phyloP scores from a whole-genome alignment of 2,113 vertebrate species.

The Nibea albiflora region DNA sequence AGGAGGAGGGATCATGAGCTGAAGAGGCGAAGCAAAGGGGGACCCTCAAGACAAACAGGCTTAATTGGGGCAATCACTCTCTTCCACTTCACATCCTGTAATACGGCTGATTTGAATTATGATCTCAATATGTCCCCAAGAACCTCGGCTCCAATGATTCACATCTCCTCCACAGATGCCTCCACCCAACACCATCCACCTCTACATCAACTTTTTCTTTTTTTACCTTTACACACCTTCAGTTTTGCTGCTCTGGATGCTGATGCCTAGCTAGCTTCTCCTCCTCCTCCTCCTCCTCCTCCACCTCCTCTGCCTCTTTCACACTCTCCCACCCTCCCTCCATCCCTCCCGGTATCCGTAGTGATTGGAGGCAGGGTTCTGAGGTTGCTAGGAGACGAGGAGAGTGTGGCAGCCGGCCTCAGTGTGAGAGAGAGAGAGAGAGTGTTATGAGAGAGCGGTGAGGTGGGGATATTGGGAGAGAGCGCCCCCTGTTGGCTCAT shows the following conservation, averaged over 20 bases:
- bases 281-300: conserved; percentile 3
- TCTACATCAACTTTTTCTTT: conserved; percentile 14
- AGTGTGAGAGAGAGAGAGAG: conserved; percentile 26
- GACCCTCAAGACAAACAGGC: conserved; percentile 62
- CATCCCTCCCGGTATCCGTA: conserved; percentile 78
- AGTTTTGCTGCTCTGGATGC: conserved; percentile 49
- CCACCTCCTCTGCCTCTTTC: conserved; percentile 35
- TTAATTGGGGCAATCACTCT: conserved; percentile 65
- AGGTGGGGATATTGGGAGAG: conserved; percentile 57
- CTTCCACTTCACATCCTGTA: conserved; percentile 49
- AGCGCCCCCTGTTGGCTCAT: conserved; percentile 68
- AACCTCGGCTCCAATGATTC: conserved; percentile 36
- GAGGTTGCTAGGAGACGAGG: conserved; percentile 81
- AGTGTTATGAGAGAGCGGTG: conserved; percentile 7
- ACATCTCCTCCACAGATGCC: background rate
- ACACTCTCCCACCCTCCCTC: conserved; percentile 59
- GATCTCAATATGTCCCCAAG: conserved; percentile 55
- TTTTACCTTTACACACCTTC: conserved; percentile 26
- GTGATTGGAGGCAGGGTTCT: conserved; percentile 80
- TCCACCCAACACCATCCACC: conserved; percentile 13
- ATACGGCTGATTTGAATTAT: conserved; percentile 65
- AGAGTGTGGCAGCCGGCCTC: conserved; percentile 70
- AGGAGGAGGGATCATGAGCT: conserved; percentile 21
- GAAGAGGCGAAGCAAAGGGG: conserved; percentile 32
- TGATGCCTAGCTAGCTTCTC: conserved; percentile 28